These are phyloP conservation scores for Spilarctia lutea DNA, from an alignment of 2,888 invertebrate species.

Conservation along the genomic window DNA sequence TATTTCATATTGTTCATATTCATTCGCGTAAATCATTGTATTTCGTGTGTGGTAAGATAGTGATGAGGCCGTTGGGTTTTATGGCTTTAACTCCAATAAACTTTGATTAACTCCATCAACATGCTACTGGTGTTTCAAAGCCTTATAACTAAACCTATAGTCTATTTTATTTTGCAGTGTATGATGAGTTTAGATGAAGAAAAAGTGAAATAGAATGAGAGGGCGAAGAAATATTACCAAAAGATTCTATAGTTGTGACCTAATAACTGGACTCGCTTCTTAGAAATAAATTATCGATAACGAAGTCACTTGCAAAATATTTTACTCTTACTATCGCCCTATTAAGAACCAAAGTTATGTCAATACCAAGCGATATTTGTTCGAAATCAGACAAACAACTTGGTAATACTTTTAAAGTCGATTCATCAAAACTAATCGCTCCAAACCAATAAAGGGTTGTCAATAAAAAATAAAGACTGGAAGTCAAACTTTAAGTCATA, in stretches of 20 bases:
- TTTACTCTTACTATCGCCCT: not conserved
- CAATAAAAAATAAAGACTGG: constrained; percentile 71
- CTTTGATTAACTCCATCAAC: not conserved
- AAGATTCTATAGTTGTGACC: not conserved
- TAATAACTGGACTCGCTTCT: not conserved
- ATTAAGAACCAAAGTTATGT: not conserved
- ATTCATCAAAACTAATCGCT: constrained; percentile 33
- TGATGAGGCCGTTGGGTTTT: constrained; percentile 14
- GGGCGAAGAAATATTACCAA: too few species aligned
- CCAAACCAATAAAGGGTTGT: constrained; percentile 64
- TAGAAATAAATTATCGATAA: not conserved
- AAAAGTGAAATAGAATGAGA: too few species aligned
- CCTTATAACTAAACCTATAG: not conserved
- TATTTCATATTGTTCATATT: constrained; percentile 42
- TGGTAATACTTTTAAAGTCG: constrained; percentile 4
- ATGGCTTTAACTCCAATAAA: not conserved
- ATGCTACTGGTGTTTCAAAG: not conserved
- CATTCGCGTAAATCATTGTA: constrained; percentile 35
- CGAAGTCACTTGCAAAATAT: not conserved
- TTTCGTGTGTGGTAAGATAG: constrained; percentile 20
- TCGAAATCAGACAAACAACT: not conserved
- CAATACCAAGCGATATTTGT: not conserved
- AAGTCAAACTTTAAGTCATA: constrained; percentile 55
- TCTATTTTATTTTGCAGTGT: not conserved
- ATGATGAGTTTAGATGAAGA: not conserved